Base-by-base conservation (phyloP, 2,797 vertebrate genomes). In the Poecilia velifera region DNA sequence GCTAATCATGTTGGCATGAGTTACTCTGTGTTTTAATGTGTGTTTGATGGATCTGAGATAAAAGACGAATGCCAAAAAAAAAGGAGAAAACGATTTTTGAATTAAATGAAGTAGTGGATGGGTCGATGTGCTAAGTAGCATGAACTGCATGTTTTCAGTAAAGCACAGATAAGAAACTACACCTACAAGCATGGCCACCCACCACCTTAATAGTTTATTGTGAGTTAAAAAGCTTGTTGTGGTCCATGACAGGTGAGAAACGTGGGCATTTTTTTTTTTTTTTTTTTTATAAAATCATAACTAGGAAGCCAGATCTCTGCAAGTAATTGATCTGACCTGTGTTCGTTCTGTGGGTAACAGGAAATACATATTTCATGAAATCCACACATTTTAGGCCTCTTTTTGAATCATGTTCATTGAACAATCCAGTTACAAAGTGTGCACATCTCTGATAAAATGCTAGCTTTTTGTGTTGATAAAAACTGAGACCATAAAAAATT, bases 61-160 rank as follows among this genome's bases (percentile, higher is more conserved):
- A 74, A 81, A 79, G 47, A 73, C 43, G 76, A 85, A 74, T 73
- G 59, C 45, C 68, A 66, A 59, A 34, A 34, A 34, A 68, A 84
- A 76, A 68, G 36, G 10, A 85, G 90, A 89, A 87, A 90, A 66
- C 34, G 79, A 59, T 77, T 73, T 22, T 39, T 12, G 20, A 88
- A 74, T 92, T 92, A 71, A 93, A 93, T 88, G 94, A 92, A 81
- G 81, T 87, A 93, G 93, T 92, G 84, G 78, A 88, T 88, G 91
- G 86, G 91, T 91, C 91, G 88, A 91, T 94, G 92, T 74, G 78
- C 83, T 92, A 93, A 77, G 91, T 80, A 96, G 97, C 97, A 97
- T 97, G 97, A 95, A 94, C 72, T 95, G 97, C 97, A 98, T 97
- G 97, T 95, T 95, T 95, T 89, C 72, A 95, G 84, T 94, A 91